Base-by-base conservation (phyloP, 2,113 vertebrate species). In the Epinephelus cyanopodus region DNA sequence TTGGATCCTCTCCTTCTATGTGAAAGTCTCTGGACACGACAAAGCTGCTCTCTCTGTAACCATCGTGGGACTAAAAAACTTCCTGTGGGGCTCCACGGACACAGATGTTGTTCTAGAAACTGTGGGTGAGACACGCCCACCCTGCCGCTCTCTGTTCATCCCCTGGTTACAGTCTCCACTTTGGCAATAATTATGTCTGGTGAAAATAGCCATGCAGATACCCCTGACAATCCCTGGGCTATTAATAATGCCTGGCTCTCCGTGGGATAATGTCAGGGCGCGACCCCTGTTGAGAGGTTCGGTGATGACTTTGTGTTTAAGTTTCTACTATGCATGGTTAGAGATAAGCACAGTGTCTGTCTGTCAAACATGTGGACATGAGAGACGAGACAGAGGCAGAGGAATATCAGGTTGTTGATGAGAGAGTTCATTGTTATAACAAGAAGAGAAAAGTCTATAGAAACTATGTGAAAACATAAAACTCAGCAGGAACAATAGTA, bases 221-320 rank as follows among this genome's bases (percentile, higher is more conserved):
- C 79, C 89, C 86, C 89, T 79, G 86, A 90, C 87, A 63, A 89
- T 92, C 77, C 75, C 33, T 0, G 4, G 72, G 71, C 92, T 93
- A 91, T 93, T 92, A 94, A 92, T 93, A 92, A 89, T 80, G 78
- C 77, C 69, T 5, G 47, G 29, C 45, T 80, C 82, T 86, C 85
- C 5, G 68, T 73, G 80, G 91, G 85, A 93, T 90, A 94, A 92
- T 90, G 91, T 90, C 89, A 88, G 81, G 61, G 65, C 19, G 5
- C 11, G 63, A 84, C 79, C 87, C 82, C 81, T 7, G 85, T 33
- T 63, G 79, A 81, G 80, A 80, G 83, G 67, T 68, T 57, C 60
- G 42, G 72, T 65, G 62, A 87, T 68, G 75, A 74, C 21, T 81
- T 79, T 79, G 67, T 79, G 66, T 70, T 86, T 83, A 74, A 70